Conservation (phyloP, 2,797 vertebrate genomes). For the Acipenser ruthenus region DNA sequence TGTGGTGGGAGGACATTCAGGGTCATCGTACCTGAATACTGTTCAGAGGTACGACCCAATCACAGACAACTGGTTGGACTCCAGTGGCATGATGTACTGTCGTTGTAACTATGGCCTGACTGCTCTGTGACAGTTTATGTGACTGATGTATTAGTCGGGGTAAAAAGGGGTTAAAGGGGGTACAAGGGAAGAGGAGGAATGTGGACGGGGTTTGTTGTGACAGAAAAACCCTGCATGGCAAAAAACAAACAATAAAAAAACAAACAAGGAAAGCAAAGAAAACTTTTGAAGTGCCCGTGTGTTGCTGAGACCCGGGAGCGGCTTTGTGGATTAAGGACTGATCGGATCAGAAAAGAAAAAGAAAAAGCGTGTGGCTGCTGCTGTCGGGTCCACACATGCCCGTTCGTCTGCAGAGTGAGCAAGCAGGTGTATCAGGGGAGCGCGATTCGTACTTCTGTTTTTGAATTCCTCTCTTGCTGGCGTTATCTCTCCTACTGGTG, state of each 20-base stretch:
- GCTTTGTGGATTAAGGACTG: constrained; percentile 42
- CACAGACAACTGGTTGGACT: constrained; percentile 91
- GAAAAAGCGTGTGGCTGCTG: too few species aligned
- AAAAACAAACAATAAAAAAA: too few species aligned
- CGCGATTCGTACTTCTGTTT: constrained; percentile 9
- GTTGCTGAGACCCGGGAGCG: constrained; percentile 36
- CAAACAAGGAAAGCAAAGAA: too few species aligned
- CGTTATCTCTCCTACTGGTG: too few species aligned
- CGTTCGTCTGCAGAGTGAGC: too few species aligned
- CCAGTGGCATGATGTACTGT: constrained; percentile 90
- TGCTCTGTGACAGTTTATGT: constrained; percentile 76
- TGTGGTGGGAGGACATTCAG: constrained; percentile 94
- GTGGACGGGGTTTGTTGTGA: constrained; percentile 16
- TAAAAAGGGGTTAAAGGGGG: constrained; percentile 7
- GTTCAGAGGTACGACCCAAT: constrained; percentile 94
- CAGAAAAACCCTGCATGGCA: constrained; percentile 24
- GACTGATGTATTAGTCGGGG: constrained; percentile 17
- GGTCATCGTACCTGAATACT: constrained; percentile 92
- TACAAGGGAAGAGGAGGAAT: not conserved
- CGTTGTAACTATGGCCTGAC: constrained; percentile 96
- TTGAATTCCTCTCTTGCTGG: not conserved
- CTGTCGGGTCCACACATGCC: too few species aligned
- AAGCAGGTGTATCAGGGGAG: constrained; percentile 22
- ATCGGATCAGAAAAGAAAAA: constrained; percentile 8
- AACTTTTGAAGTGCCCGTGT: constrained; percentile 17